A percentile compares a stretch with the other conserved stretches of the same genome.
Conservation (phyloP, 1,140 invertebrate species). For the Metopolophium dirhodum region DNA sequence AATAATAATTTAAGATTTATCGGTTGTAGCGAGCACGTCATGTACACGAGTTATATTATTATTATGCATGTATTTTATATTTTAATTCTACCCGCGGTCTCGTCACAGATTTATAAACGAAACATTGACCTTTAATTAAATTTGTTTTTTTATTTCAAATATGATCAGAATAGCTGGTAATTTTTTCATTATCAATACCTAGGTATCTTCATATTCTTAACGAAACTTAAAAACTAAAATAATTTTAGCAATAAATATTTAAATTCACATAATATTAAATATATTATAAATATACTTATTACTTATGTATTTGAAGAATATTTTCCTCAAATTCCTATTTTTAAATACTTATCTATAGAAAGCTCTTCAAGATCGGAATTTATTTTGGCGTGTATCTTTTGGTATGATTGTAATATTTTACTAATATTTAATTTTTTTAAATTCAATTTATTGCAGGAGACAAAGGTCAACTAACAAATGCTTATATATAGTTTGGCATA, state of each 20-base stretch:
- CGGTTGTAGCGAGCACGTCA: neutral
- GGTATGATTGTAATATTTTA: neutral
- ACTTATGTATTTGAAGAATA: neutral
- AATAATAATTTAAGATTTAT: slow-evolving; percentile 14
- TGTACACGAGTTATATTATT: neutral
- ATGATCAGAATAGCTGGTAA: neutral
- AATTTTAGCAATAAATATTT: neutral
- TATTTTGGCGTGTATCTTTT: neutral
- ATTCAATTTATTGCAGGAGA: neutral
- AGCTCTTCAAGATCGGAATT: neutral
- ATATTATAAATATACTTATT: no score
- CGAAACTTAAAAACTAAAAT: neutral
- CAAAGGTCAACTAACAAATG: neutral
- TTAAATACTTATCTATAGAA: neutral
- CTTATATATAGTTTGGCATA: neutral
- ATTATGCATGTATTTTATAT: neutral
- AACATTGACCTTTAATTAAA: neutral
- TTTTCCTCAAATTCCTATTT: neutral
- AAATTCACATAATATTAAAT: neutral
- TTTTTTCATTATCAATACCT: neutral
- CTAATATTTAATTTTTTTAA: neutral
- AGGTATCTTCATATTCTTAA: neutral
- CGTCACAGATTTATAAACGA: neutral
- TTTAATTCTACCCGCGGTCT: neutral
- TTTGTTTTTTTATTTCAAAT: neutral